phyloP scores from a whole-genome alignment of 2,113 vertebrate species.

The Crocuta crocuta region DNA sequence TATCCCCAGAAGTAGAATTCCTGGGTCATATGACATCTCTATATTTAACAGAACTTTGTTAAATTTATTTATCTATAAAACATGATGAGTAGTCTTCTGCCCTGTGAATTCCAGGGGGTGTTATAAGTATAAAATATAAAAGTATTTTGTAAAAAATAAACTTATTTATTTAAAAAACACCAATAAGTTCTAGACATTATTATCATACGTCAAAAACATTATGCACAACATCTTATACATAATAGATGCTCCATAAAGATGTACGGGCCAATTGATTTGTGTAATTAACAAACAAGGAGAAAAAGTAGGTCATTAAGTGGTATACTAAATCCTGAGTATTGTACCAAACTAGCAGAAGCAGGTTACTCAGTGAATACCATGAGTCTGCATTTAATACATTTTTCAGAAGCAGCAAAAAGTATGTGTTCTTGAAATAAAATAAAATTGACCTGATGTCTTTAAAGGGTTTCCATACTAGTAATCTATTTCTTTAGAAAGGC shows the following conservation, averaged over 20 bases:
- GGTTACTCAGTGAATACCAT: background rate
- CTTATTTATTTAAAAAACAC: background rate
- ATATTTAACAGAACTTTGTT: background rate
- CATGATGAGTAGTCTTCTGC: background rate
- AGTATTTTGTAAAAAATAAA: background rate
- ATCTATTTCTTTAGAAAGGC: conserved; percentile 1
- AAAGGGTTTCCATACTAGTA: background rate
- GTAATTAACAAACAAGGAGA: background rate
- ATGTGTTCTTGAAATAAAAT: conserved; percentile 60
- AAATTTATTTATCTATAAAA: conserved; percentile 41
- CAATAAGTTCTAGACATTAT: background rate
- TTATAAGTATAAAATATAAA: background rate
- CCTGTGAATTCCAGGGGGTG: background rate
- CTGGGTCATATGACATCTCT: background rate
- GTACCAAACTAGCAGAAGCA: conserved; percentile 1
- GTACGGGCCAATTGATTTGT: background rate
- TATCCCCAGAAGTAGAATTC: background rate
- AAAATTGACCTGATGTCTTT: conserved; percentile 14
- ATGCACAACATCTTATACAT: background rate
- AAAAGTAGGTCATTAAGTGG: background rate
- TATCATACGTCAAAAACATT: conserved; percentile 28
- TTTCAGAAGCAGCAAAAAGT: conserved; percentile 63
- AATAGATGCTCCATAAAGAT: conserved; percentile 25
- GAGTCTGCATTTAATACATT: conserved; percentile 57
- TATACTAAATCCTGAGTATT: background rate